A percentile compares a stretch with the other conserved stretches of the same genome.
These are phyloP conservation scores for Sebastes variabilis DNA, from an alignment of 2,797 vertebrate genomes.

Conservation along the genomic window DNA sequence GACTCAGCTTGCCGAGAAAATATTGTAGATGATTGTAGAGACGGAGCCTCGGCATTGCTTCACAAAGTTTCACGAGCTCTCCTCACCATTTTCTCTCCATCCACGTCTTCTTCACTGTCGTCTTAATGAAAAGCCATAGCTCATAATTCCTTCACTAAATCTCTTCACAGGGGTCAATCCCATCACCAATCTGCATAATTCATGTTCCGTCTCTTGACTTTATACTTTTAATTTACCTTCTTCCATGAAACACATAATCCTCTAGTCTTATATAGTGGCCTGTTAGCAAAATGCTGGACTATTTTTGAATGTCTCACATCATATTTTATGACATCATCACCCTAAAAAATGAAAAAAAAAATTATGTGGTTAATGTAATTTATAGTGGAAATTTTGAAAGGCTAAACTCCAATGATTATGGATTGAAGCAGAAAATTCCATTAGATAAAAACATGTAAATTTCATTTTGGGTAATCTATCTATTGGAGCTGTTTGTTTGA, in stretches of 20 bases:
- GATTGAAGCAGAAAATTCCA: no score
- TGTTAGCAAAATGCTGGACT: neutral
- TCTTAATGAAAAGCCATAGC: slow-evolving; percentile 12
- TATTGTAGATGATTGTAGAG: slow-evolving; percentile 3
- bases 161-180: slow-evolving; percentile 12
- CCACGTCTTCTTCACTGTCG: neutral
- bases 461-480: neutral
- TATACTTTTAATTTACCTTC: neutral
- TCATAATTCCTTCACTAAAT: slow-evolving; percentile 18
- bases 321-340: no score
- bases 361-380: no score
- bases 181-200: slow-evolving; percentile 7
- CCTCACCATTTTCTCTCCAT: neutral
- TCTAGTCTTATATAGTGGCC: neutral
- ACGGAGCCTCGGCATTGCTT: neutral
- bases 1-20: slow-evolving; percentile 19
- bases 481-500: no score
- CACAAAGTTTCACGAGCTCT: neutral
- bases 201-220: neutral
- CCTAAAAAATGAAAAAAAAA: no score
- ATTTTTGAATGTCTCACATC: no score
- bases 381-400: no score
- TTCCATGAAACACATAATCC: neutral
- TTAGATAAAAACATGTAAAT: neutral
- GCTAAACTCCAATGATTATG: no score